Base-by-base conservation (phyloP, 1,140 invertebrate genomes). In the Nixonia krombeini region DNA sequence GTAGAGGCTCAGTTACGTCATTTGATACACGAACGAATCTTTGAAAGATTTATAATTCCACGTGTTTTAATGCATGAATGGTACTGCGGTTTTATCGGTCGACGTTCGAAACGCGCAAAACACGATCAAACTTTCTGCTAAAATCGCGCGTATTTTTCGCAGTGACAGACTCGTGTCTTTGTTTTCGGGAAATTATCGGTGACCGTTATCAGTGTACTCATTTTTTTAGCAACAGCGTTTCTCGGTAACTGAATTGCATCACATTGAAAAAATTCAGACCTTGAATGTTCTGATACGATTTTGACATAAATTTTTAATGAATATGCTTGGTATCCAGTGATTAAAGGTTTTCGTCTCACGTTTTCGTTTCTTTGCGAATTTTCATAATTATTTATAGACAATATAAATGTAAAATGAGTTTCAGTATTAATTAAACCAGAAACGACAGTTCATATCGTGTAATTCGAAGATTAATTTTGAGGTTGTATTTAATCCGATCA, bases 91-190 rank as follows among this genome's bases (percentile, higher is more conserved):
- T 56, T 31, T 42, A 62, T 57, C 52, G 45, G 50, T 40, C 40
- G 50, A 44, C 29, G 31, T 16, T 25, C 16, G 17, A 28, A 29
- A 31, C 53, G 50, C 18, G 37, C 51, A 51, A 49, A 52, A 29
- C 9, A 13, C 29, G 29, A 45, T 33, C 35, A 10, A 57, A 47
- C 29, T 59, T 53, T 33, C 47, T 33, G 37, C 18, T 35, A 44
- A 41, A 44, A 41, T 31, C 47, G 47, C 50, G 38, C 35, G 33
- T 18, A 40, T 61, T 67, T 67, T 59, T 47, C 23, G 52, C 49
- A 62, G 61, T 56, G 52, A 41, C 33, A 67, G 61, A 67, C 56
- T 67, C 64, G 46, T 45, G 50, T 47, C 57, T 56, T 57, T 68
- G 56, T 62, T 68, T 68, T 45, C 33, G 56, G 12, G 12, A 45